Evolutionary conservation across 2,797 vertebrate species (phyloP).

Genomic region (Gallinago nigripennis): DNA sequence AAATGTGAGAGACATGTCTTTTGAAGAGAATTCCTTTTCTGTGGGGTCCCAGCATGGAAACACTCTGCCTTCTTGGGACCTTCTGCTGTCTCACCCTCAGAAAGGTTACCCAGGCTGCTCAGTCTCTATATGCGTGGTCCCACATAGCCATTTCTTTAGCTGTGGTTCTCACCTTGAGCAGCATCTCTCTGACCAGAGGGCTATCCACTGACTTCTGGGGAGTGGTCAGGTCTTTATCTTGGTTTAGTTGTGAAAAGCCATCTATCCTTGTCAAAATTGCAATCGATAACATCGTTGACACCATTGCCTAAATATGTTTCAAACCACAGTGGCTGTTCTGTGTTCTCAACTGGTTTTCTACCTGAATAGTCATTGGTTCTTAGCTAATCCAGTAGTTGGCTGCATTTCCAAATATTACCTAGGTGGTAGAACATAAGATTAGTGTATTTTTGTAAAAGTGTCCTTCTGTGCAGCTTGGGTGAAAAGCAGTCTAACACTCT

Average conservation of each 20-base stretch:
- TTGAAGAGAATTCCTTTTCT: background rate
- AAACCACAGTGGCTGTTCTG: background rate
- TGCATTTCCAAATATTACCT: background rate
- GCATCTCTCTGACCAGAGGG: background rate
- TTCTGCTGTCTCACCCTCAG: too few species aligned
- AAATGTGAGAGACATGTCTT: background rate
- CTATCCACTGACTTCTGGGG: fast-evolving
- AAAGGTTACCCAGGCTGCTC: too few species aligned
- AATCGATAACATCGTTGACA: background rate
- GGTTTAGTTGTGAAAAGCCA: background rate
- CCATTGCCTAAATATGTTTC: background rate
- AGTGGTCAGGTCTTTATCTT: background rate
- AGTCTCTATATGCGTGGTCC: background rate
- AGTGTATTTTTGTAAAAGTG: background rate
- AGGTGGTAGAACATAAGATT: background rate
- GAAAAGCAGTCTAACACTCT: background rate
- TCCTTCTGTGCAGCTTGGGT: background rate
- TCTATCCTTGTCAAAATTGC: background rate
- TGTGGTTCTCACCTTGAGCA: background rate
- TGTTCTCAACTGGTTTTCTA: background rate
- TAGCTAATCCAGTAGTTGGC: background rate
- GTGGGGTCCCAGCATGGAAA: background rate
- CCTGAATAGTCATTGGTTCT: background rate
- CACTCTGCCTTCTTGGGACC: background rate
- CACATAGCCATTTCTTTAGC: fast-evolving